Evolutionary conservation across 1,140 invertebrate genomes (phyloP).

Genomic region (Penaeus vannamei): DNA sequence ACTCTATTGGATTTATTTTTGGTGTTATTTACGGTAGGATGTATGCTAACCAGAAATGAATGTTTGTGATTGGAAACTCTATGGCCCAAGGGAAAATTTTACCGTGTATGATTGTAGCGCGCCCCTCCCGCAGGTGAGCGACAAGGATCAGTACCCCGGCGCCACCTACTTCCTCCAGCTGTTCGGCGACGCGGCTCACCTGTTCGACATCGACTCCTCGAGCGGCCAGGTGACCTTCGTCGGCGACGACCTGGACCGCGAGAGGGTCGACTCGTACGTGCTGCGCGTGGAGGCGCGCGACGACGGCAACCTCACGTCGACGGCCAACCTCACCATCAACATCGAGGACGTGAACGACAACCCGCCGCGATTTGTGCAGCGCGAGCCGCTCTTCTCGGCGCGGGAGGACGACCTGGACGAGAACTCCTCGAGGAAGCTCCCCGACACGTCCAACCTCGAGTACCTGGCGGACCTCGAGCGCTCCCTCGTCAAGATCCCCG

Average conservation of each 20-base stretch:
- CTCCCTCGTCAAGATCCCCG: conserved; percentile 69
- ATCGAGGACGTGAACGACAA: conserved; percentile 90
- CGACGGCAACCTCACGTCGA: conserved; percentile 78
- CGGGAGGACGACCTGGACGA: conserved; percentile 36
- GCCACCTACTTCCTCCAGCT: conserved; percentile 82
- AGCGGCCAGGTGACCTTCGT: conserved; percentile 79
- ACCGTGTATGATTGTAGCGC: no score
- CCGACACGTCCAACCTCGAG: conserved; percentile 34
- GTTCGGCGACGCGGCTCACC: conserved; percentile 81
- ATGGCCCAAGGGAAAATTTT: no score
- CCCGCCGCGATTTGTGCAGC: conserved; percentile 74
- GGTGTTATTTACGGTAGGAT: no score
- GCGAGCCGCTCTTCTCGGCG: conserved; percentile 49
- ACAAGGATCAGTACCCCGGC: conserved; percentile 86
- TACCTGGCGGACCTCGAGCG: conserved; percentile 37
- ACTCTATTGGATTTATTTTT: no score
- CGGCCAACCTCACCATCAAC: conserved; percentile 78
- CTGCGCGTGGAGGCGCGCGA: conserved; percentile 83
- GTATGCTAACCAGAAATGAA: no score
- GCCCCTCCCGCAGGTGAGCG: conserved; percentile 71
- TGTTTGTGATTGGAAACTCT: no score
- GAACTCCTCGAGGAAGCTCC: conserved; percentile 47
- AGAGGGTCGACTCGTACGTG: conserved; percentile 80
- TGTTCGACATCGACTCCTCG: conserved; percentile 82
- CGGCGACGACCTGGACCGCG: conserved; percentile 79